Evolutionary conservation across 2,888 invertebrate species (phyloP).

Genomic region (Gryllus longicercus): DNA sequence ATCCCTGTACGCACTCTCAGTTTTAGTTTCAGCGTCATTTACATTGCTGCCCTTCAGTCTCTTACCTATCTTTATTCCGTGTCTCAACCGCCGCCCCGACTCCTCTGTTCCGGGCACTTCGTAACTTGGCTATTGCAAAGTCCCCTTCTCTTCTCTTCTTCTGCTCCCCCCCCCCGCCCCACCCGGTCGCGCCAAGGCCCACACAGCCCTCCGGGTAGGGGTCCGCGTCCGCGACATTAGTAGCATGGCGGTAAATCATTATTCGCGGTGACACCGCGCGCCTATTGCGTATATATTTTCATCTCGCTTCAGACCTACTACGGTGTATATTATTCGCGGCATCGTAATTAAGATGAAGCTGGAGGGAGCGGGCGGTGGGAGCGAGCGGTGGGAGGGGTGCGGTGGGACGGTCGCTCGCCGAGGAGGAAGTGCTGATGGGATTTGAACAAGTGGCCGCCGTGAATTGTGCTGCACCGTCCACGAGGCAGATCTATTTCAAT

Average conservation of each 20-base stretch:
- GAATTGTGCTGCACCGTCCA: neutral
- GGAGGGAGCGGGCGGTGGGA: neutral
- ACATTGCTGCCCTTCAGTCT: no score
- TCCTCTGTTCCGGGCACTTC: no score
- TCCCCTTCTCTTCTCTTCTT: neutral
- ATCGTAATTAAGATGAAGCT: conserved; percentile 8
- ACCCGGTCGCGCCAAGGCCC: no score
- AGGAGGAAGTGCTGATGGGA: neutral
- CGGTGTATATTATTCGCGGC: neutral
- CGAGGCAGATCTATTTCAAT: neutral
- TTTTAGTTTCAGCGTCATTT: no score
- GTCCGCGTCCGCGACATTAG: neutral
- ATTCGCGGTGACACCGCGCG: conserved; percentile 1
- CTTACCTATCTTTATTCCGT: no score
- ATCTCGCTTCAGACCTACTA: neutral
- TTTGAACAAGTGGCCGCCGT: neutral
- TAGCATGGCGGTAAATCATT: neutral
- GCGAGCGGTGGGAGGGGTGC: neutral
- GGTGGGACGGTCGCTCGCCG: neutral
- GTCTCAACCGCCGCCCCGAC: no score
- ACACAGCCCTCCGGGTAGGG: no score
- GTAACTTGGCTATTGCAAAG: neutral
- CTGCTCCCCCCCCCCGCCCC: no score
- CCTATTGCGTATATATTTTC: conserved; percentile 17
- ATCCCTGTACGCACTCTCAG: no score